These are phyloP conservation scores for Palythoa heliodiscus DNA, from an alignment of 92 coral and sea anemone genomes.

Conservation along the genomic window DNA sequence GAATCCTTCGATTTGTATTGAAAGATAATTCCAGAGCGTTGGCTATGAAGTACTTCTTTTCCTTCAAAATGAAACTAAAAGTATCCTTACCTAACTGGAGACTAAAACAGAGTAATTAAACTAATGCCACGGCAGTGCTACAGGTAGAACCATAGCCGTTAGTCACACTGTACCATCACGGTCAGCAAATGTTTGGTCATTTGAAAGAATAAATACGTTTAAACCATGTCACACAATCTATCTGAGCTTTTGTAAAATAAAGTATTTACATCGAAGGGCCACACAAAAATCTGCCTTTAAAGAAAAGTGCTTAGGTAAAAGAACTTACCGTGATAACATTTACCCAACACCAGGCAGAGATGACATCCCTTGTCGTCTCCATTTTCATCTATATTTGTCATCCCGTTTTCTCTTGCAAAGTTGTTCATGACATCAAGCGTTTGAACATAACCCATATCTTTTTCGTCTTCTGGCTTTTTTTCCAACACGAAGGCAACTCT, in stretches of 20 bases:
- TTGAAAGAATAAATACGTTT: neutral
- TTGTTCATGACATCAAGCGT: slow-evolving; percentile 58
- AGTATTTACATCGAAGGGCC: slow-evolving; percentile 22
- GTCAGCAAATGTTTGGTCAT: too few species aligned
- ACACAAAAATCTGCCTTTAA: neutral
- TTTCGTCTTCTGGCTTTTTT: slow-evolving; percentile 30
- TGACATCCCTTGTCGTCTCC: slow-evolving; percentile 74
- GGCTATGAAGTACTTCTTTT: neutral
- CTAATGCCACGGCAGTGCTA: neutral
- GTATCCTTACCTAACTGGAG: neutral
- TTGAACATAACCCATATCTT: slow-evolving; percentile 37
- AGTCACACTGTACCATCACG: too few species aligned
- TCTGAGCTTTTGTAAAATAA: neutral
- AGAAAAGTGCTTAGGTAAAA: neutral
- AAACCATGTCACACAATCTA: neutral
- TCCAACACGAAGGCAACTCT: slow-evolving; percentile 73
- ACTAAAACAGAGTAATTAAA: neutral
- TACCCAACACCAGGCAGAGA: slow-evolving; percentile 64
- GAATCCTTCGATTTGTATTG: neutral
- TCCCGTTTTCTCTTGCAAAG: slow-evolving; percentile 59
- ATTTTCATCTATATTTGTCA: slow-evolving; percentile 52
- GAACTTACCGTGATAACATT: slow-evolving; percentile 57
- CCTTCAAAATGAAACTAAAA: neutral
- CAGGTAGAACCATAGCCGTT: neutral
- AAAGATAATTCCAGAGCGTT: neutral